These are phyloP conservation scores for Chelonia mydas DNA, from an alignment of 2,797 vertebrate genomes.

Conservation along the genomic window DNA sequence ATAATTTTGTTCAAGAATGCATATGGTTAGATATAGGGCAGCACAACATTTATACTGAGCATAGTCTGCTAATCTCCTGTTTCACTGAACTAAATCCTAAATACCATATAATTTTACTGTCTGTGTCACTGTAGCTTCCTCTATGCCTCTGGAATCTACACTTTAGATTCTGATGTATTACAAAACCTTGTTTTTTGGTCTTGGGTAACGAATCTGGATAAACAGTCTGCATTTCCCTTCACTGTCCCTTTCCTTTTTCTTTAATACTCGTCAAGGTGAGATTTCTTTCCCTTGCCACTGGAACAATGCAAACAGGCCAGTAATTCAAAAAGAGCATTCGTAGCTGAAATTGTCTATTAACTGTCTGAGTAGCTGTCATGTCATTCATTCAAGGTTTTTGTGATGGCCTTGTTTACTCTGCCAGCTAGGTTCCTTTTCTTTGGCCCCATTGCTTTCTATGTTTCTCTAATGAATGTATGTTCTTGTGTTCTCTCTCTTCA, in stretches of 20 bases:
- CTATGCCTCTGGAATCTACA: not conserved
- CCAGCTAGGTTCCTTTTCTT: not conserved
- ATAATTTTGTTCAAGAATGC: not conserved
- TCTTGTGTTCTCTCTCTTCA: not conserved
- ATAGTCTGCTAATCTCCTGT: not conserved
- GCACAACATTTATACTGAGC: too few relatives aligned
- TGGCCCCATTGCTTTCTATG: not conserved
- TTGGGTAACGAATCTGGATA: not conserved
- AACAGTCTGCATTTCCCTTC: not conserved
- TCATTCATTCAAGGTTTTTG: not conserved
- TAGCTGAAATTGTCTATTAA: not conserved
- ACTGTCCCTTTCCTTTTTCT: not conserved
- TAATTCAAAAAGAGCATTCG: not conserved
- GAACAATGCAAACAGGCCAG: not conserved
- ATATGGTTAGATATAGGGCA: not conserved
- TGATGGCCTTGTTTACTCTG: not conserved
- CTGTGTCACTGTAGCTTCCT: not conserved
- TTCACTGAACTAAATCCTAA: not conserved
- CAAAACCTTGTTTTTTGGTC: not conserved
- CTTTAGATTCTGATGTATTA: not conserved
- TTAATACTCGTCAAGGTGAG: not conserved
- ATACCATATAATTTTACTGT: not conserved
- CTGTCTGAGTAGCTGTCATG: not conserved
- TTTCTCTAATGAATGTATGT: not conserved
- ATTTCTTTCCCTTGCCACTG: not conserved